Evolutionary conservation across 2,113 vertebrate genomes (phyloP), one percentile per base, ranked within the genome.

Genomic region (pig (Sus scrofa)): DNA sequence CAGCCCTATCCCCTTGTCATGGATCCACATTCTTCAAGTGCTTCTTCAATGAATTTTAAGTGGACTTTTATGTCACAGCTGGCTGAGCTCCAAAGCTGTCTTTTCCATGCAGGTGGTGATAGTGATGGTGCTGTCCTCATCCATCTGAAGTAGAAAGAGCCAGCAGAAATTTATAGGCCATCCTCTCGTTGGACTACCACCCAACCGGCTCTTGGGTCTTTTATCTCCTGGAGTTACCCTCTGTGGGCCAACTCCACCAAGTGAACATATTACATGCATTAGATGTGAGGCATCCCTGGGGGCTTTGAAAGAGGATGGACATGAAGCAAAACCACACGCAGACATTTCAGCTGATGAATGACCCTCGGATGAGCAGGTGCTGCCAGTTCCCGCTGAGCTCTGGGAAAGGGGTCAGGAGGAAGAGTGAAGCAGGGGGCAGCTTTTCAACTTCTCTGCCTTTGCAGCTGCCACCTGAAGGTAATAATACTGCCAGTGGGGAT

Each of bases 201-300:
- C 93, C 95, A 97, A 93, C 74, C 95, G 92, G 74, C 63, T 92
- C 84, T 89, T 97, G 96, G 92, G 94, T 97, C 96, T 98, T 96
- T 97, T 37, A 1, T 96, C 94, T 87, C 50, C 75, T 96, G 96
- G 96, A 93, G 93, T 96, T 97, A 92, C 81, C 94, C 97, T 68
- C 91, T 96, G 54, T 34, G 85, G 67, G 60, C 39, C 67, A 50
- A 18, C 34, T 83, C 71, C 82, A 63, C 5, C 54, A 83, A 83
- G 34, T 32, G 52, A 95, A 79, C 70, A 16, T 52, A 15, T 84
- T 93, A 86, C 16, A 32, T 4, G 3, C 68, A 26, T 87, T 75
- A 74, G 92, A 84, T 32, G 30, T 52, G 60, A 94, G 63, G 71
- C 54, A 13, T 52, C 32, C 32, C 83, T 86, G 68, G 75, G 77